Evolutionary conservation across 2,113 vertebrate species (phyloP).

Genomic region (Solea solea): DNA sequence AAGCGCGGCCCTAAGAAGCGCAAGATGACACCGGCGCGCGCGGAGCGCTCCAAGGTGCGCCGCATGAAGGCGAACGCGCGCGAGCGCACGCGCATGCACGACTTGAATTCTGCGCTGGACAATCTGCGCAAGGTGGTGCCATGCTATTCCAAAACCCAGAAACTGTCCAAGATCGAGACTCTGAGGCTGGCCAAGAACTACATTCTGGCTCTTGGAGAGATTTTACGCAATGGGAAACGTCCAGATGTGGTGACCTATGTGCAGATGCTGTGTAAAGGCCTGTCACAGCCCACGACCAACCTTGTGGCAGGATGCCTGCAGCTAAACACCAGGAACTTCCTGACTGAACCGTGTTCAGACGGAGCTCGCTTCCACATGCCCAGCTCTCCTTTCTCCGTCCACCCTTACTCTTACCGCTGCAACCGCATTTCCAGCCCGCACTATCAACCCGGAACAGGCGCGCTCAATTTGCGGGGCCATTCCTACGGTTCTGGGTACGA

Average conservation of each 20-base stretch:
- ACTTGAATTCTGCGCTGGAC: conserved; percentile 96
- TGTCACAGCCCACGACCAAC: conserved; percentile 95
- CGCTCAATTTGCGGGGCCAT: conserved; percentile 87
- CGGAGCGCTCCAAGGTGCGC: conserved; percentile 93
- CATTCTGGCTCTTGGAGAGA: conserved; percentile 96
- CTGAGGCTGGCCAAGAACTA: conserved; percentile 97
- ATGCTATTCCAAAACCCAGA: conserved; percentile 97
- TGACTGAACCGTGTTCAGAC: conserved; percentile 92
- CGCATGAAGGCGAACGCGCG: conserved; percentile 94
- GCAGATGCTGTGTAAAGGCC: conserved; percentile 95
- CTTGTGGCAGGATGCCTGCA: conserved; percentile 94
- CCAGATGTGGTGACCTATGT: conserved; percentile 96
- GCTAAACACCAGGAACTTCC: conserved; percentile 97
- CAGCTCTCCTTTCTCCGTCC: conserved; percentile 90
- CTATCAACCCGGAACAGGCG: conserved; percentile 86
- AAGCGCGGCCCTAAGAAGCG: conserved; percentile 98
- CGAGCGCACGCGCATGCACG: conserved; percentile 98
- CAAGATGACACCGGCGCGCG: conserved; percentile 93
- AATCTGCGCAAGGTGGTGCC: conserved; percentile 98
- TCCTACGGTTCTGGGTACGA: conserved; percentile 90
- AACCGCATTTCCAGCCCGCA: conserved; percentile 90
- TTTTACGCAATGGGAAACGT: conserved; percentile 94
- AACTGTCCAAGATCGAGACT: conserved; percentile 98
- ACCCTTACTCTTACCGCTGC: conserved; percentile 92
- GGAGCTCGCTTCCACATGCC: conserved; percentile 89